These are phyloP conservation scores for Callorhinus ursinus DNA, from an alignment of 2,113 vertebrate species.

Conservation along the genomic window DNA sequence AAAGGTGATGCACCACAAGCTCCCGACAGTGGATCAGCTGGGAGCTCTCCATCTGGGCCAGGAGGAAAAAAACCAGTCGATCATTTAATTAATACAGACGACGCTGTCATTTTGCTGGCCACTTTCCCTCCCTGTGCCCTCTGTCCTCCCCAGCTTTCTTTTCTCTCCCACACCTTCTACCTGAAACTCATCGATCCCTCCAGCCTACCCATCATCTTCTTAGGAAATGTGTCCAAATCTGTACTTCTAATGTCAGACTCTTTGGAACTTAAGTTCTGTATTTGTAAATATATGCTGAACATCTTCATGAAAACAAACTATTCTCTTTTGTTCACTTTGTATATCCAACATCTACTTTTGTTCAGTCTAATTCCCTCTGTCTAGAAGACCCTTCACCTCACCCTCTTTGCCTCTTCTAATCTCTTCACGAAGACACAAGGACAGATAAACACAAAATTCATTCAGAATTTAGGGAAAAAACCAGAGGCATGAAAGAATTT, in stretches of 20 bases:
- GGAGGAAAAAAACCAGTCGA: neutral
- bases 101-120: neutral
- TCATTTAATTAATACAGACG: neutral
- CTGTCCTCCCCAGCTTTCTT: rapidly evolving
- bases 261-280: conserved; percentile 6
- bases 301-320: neutral
- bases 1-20: conserved; percentile 93
- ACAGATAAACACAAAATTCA: conserved; percentile 17
- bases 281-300: neutral
- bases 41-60: conserved; percentile 92
- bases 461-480: conserved; percentile 23
- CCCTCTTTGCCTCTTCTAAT: neutral
- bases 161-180: neutral
- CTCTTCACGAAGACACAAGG: neutral
- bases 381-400: neutral
- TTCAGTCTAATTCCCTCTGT: neutral
- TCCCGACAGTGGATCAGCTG: conserved; percentile 96
- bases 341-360: neutral
- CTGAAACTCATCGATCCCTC: neutral
- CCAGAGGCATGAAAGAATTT: neutral
- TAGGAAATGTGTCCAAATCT: neutral
- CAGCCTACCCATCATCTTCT: neutral
- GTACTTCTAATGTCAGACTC: neutral
- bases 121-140: rapidly evolving
- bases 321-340: neutral